A percentile compares a stretch with the other conserved stretches of the same genome.
These are phyloP conservation scores for Coregonus suidteri DNA, from an alignment of 2,797 vertebrate species.

Conservation along the genomic window DNA sequence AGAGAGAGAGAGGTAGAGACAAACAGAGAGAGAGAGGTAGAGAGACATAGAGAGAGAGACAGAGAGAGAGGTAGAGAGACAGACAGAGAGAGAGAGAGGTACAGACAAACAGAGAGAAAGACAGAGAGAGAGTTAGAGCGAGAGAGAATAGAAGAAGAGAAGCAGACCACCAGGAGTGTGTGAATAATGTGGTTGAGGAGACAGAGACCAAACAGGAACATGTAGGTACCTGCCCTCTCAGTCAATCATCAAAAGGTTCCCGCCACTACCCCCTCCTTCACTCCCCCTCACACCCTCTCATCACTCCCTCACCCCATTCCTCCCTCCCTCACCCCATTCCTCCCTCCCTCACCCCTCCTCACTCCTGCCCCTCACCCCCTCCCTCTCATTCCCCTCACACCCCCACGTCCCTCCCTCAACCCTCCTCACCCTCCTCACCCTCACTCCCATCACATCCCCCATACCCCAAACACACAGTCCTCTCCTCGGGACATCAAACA, in stretches of 20 bases:
- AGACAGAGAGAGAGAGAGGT: too few species aligned
- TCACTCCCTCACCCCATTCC: too few species aligned
- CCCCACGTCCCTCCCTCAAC: not conserved
- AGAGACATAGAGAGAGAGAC: too few species aligned
- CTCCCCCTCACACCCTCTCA: not conserved
- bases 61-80: too few species aligned
- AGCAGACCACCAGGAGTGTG: conserved; percentile 33
- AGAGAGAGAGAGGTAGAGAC: too few species aligned
- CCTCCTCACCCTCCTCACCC: not conserved
- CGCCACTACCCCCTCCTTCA: not conserved
- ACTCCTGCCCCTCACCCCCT: too few species aligned
- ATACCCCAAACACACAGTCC: conserved; percentile 43
- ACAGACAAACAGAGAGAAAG: conserved; percentile 1
- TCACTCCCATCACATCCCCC: not conserved
- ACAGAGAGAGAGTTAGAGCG: too few species aligned
- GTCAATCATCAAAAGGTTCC: conserved; percentile 2
- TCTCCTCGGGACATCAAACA: conserved; percentile 50
- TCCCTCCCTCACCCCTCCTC: not conserved
- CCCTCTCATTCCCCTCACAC: not conserved
- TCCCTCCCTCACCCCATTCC: not conserved
- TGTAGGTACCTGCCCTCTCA: conserved; percentile 61
- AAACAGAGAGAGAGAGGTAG: too few species aligned
- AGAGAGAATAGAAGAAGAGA: too few species aligned
- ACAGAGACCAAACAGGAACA: conserved; percentile 35
- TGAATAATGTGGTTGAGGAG: conserved; percentile 37